phyloP scores from a whole-genome alignment of 2,797 vertebrate species.

The Chaenodraco wilsoni region DNA sequence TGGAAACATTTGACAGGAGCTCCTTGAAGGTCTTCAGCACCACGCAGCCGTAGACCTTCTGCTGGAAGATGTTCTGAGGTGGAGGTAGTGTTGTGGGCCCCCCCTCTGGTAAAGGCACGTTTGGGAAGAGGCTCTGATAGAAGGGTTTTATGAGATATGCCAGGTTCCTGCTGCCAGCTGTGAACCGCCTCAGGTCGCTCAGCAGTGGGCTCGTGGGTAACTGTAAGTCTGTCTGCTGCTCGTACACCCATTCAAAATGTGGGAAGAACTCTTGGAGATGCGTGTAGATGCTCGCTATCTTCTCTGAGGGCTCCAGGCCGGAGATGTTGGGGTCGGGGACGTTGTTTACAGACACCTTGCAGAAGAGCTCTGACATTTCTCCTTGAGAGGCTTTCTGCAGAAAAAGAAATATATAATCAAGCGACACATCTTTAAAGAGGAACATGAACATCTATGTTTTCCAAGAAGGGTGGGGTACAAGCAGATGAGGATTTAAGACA shows the following conservation, averaged over 20 bases:
- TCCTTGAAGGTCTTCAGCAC: constrained; percentile 81
- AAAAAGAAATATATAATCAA: constrained; percentile 1
- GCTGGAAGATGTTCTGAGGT: constrained; percentile 83
- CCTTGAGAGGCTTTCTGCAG: constrained; percentile 79
- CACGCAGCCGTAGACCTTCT: constrained; percentile 85
- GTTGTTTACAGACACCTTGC: constrained; percentile 68
- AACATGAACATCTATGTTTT: not conserved
- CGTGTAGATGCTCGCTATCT: constrained; percentile 71
- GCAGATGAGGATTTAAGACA: constrained; percentile 4
- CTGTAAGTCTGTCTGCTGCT: constrained; percentile 84
- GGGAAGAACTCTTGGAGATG: constrained; percentile 76
- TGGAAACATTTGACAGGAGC: constrained; percentile 67
- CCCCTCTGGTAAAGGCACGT: constrained; percentile 69
- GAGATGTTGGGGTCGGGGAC: constrained; percentile 78
- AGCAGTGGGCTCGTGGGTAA: constrained; percentile 59
- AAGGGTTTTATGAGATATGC: constrained; percentile 44
- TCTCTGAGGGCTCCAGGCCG: constrained; percentile 74
- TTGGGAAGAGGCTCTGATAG: constrained; percentile 79
- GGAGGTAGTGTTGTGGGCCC: constrained; percentile 73
- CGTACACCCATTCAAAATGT: constrained; percentile 77
- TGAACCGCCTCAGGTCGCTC: constrained; percentile 15
- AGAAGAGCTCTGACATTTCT: constrained; percentile 75
- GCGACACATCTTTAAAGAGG: not conserved
- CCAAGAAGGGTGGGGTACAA: not conserved
- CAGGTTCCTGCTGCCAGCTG: constrained; percentile 33